These are phyloP conservation scores for Perognathus longimembris DNA, from an alignment of 2,113 vertebrate species.

Conservation along the genomic window DNA sequence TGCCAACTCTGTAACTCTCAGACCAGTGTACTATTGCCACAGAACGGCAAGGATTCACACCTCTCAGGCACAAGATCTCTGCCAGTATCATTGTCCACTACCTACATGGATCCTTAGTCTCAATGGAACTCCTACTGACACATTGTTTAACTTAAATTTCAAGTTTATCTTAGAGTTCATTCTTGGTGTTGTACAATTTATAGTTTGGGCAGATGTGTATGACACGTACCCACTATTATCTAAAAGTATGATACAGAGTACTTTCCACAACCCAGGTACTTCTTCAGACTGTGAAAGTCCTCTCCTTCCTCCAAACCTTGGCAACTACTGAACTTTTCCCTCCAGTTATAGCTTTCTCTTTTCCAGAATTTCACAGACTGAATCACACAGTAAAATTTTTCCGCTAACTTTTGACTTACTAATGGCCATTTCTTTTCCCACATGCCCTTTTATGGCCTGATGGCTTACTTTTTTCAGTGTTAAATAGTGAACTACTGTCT, in stretches of 20 bases:
- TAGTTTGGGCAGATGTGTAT: neutral
- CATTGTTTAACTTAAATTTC: neutral
- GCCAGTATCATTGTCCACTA: neutral
- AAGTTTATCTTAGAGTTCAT: neutral
- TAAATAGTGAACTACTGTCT: neutral
- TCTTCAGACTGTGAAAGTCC: too few relatives aligned
- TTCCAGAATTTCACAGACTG: neutral
- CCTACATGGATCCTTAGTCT: too few relatives aligned
- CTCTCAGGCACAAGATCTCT: neutral
- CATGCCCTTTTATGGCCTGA: neutral
- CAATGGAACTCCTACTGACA: too few relatives aligned
- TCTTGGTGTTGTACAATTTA: neutral
- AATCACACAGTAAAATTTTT: neutral
- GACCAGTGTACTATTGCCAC: neutral
- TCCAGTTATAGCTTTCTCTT: neutral
- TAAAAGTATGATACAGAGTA: neutral
- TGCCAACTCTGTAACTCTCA: neutral
- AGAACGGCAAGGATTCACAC: neutral
- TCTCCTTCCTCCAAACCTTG: neutral
- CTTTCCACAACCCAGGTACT: neutral
- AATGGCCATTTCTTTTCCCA: neutral
- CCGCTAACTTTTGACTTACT: neutral
- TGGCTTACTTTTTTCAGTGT: neutral
- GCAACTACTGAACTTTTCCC: neutral
- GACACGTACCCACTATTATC: neutral